Base-by-base conservation (phyloP, 2,888 invertebrate genomes). In the Myopa tessellatipennis region DNA sequence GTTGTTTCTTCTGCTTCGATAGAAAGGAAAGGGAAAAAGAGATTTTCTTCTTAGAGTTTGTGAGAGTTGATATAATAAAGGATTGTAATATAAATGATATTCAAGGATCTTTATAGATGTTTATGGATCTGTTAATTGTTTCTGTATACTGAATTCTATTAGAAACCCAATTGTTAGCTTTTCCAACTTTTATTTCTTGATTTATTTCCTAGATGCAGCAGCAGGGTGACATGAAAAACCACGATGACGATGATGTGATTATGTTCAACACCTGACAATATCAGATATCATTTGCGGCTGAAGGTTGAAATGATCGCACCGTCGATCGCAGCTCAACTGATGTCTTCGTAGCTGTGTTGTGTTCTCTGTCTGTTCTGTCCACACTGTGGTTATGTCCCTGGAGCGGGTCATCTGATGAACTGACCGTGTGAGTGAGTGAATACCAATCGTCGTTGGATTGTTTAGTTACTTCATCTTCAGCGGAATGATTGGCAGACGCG, bases 401-500 rank as follows among this genome's bases (percentile, higher is more conserved):
- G 26, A 26, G 26, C 26, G 26, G 26, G 2, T 2, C 50, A 50
- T 14, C 50, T 3, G 40, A 74, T 60, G 52, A 72, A 75, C 63
- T 71, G 52, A 60, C 18, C 65, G 71, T 12, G 72, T 69, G 60
- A 34, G 55, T 65, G 55, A n/a, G 75, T 69, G 52, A 18, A 50
- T 14, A n/a, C n/a, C 1, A 65, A 61, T 38, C 36, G n/a, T 26
- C 34, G 61, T 61, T 61, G 61, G 26, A 18, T 45, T 18, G 12
- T 61, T 61, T 61, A n/a, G 16, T n/a, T 58, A 16, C 58, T 84
- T 85, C 85, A 84, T 85, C 84, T 84, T 55, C 55, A 85, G 83
- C 79, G 77, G 71, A 78, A 82, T 85, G 85, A 85, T 85, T 85
- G 85, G 85, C 85, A 85, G 84, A 79, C 79, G 81, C 80, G 81